Evolutionary conservation across 2,888 invertebrate genomes (phyloP).

Genomic region (Omphaloscelis lunosa): DNA sequence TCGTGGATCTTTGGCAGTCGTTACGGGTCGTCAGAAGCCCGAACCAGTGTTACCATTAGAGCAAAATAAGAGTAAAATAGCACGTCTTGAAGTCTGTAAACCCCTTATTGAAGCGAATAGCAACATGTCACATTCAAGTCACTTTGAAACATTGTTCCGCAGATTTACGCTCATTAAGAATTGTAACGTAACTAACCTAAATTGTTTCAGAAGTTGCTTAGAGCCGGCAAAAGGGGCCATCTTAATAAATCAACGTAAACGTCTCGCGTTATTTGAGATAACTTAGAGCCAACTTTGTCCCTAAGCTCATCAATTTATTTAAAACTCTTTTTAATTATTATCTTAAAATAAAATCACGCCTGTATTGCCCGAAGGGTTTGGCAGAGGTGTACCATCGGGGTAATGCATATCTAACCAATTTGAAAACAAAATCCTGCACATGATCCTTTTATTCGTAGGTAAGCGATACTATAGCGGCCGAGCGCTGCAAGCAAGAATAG

Average conservation of each 20-base stretch:
- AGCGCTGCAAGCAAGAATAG: no score
- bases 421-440: no score
- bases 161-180: constrained; percentile 28
- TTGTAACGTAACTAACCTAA: constrained; percentile 24
- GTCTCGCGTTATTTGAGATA: constrained; percentile 43
- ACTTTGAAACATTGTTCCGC: constrained; percentile 16
- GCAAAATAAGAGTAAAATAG: no score
- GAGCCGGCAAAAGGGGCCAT: constrained; percentile 16
- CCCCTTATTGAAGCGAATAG: constrained; percentile 41
- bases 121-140: constrained; percentile 38
- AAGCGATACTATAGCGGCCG: no score
- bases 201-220: constrained; percentile 47
- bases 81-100: neutral
- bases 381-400: no score
- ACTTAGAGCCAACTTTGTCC: constrained; percentile 50
- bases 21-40: no score
- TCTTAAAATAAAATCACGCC: neutral
- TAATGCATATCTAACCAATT: no score
- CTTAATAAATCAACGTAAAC: constrained; percentile 57
- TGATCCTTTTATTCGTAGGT: no score
- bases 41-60: no score
- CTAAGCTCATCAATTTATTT: constrained; percentile 45
- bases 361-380: neutral
- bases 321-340: constrained; percentile 38
- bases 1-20: no score